A percentile compares a stretch with the other conserved stretches of the same genome.
These are phyloP conservation scores for Pogonomyrmex californicus DNA, from an alignment of 1,140 invertebrate species.

Conservation along the genomic window DNA sequence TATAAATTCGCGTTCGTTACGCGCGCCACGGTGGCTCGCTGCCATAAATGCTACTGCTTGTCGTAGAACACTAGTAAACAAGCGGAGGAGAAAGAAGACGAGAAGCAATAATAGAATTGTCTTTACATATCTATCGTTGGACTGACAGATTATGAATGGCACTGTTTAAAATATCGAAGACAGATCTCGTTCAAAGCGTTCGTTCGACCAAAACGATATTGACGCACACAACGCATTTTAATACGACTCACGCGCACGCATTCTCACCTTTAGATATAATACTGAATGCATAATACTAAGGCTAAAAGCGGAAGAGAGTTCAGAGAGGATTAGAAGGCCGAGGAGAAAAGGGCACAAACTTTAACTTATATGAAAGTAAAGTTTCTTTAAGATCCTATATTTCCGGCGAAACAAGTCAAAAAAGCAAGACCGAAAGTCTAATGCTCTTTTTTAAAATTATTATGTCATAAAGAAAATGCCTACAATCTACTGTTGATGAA, in stretches of 20 bases:
- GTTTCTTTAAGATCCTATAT: slow-evolving; percentile 2
- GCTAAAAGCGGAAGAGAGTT: slow-evolving; percentile 31
- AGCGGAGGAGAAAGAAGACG: neutral
- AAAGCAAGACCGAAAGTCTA: neutral
- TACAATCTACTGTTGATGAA: neutral
- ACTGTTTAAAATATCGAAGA: slow-evolving; percentile 62
- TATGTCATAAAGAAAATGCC: neutral
- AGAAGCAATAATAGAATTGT: slow-evolving; percentile 55
- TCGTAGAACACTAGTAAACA: slow-evolving; percentile 44
- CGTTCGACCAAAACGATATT: slow-evolving; percentile 35
- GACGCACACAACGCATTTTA: slow-evolving; percentile 21
- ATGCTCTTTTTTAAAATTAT: neutral
- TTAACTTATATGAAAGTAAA: neutral
- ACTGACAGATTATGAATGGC: slow-evolving; percentile 67
- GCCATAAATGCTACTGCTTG: slow-evolving; percentile 37
- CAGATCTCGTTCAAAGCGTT: slow-evolving; percentile 18
- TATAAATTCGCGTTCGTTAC: slow-evolving; percentile 66
- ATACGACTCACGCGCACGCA: slow-evolving; percentile 22
- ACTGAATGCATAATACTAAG: neutral
- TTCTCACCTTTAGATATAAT: neutral
- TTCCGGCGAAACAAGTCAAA: neutral
- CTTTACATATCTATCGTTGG: slow-evolving; percentile 66
- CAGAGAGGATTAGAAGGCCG: neutral
- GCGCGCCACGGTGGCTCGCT: slow-evolving; percentile 33
- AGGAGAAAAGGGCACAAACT: neutral